A percentile compares a stretch with the other conserved stretches of the same genome.
phyloP scores from a whole-genome alignment of 2,888 invertebrate genomes.

The Drosophila meridiana region DNA sequence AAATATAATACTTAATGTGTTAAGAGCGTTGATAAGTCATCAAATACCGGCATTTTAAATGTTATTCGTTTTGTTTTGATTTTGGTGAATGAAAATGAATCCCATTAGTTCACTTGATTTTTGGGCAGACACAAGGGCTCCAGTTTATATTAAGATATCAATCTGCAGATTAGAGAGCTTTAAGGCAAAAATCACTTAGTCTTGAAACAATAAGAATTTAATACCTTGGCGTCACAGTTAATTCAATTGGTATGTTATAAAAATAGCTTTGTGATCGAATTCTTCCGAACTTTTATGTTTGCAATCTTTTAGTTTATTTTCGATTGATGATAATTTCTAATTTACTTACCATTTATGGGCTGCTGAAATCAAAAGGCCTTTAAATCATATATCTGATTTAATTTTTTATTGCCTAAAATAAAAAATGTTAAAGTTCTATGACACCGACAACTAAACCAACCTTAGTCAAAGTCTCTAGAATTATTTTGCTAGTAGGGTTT shows the following conservation, averaged over 20 bases:
- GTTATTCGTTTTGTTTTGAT: slow-evolving; percentile 9
- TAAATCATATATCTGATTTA: slow-evolving; percentile 4
- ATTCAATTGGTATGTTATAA: background rate
- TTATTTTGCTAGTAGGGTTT: background rate
- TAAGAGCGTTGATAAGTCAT: slow-evolving; percentile 51
- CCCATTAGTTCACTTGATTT: slow-evolving; percentile 8
- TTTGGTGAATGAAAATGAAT: slow-evolving; percentile 36
- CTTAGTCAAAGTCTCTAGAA: background rate
- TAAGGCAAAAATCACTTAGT: background rate
- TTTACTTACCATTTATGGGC: background rate
- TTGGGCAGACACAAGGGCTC: slow-evolving; percentile 34
- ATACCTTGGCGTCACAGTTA: background rate
- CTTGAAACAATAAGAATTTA: background rate
- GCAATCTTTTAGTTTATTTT: background rate
- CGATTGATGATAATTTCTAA: background rate
- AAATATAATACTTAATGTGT: slow-evolving; percentile 44
- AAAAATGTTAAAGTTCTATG: background rate
- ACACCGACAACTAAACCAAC: background rate
- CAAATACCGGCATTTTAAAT: slow-evolving; percentile 40
- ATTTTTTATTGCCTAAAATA: background rate
- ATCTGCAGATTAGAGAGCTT: background rate
- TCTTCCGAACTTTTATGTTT: background rate
- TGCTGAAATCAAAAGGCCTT: background rate
- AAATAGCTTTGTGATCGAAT: background rate
- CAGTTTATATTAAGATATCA: background rate